A percentile compares a stretch with the other conserved stretches of the same genome.
Evolutionary conservation across 2,888 invertebrate genomes (phyloP).

Genomic region (Pachydiplax longipennis): DNA sequence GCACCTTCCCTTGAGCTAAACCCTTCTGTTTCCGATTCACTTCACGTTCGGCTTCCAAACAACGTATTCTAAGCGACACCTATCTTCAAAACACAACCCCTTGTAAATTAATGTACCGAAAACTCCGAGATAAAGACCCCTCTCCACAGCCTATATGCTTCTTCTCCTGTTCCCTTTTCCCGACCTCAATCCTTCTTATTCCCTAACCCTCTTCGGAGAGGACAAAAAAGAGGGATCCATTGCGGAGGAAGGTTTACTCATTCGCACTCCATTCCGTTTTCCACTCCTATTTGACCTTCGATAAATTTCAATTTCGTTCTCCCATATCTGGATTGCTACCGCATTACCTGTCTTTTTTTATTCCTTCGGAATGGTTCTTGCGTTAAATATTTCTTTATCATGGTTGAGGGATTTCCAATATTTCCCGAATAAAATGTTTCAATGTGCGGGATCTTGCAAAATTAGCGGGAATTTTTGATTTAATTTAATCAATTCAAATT

Average conservation of each 20-base stretch:
- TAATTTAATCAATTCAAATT: no score
- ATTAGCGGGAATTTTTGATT: no score
- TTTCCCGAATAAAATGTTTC: no score
- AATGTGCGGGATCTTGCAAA: no score
- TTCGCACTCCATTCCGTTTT: background rate
- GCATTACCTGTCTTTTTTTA: no score
- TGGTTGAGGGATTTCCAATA: no score
- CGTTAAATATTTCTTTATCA: no score
- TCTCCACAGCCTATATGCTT: background rate
- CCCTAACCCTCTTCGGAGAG: background rate
- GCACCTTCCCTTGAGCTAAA: background rate
- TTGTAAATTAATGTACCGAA: conserved; percentile 45
- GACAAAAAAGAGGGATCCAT: background rate
- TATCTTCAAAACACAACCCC: conserved; percentile 1
- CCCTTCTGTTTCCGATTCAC: conserved; percentile 38
- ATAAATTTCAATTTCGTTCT: background rate
- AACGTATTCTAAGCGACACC: conserved; percentile 3
- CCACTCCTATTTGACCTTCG: background rate
- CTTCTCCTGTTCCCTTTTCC: background rate
- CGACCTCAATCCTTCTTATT: background rate
- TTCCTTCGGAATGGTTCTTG: no score
- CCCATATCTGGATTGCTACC: no score
- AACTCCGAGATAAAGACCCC: conserved; percentile 26
- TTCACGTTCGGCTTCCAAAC: background rate
- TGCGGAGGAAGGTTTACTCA: background rate